These are phyloP conservation scores for Orthosia cruda DNA, from an alignment of 2,888 invertebrate species.

Conservation along the genomic window DNA sequence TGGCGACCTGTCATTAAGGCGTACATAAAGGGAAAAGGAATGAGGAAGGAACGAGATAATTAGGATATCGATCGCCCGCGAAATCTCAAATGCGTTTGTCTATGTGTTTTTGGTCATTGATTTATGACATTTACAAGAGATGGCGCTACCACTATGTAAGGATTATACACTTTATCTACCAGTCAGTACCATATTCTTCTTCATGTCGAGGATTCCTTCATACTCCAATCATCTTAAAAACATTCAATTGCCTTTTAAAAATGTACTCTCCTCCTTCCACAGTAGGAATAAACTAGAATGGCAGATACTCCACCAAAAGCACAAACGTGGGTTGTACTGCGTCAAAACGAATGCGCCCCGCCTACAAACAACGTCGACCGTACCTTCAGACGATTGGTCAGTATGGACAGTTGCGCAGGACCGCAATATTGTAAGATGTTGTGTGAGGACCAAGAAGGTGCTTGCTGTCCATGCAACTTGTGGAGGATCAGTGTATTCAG, in stretches of 20 bases:
- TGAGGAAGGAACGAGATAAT: too few species aligned
- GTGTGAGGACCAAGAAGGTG: conserved; percentile 79
- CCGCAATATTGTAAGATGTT: conserved; percentile 90
- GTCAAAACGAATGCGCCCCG: conserved; percentile 89
- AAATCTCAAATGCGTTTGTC: too few species aligned
- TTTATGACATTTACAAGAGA: too few species aligned
- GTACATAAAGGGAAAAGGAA: too few species aligned
- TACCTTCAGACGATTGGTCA: conserved; percentile 69
- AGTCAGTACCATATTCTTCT: too few species aligned
- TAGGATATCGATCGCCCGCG: too few species aligned
- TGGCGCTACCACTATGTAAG: too few species aligned
- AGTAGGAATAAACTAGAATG: conserved; percentile 83
- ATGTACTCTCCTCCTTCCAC: conserved; percentile 53
- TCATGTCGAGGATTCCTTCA: too few species aligned
- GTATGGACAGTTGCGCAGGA: conserved; percentile 93
- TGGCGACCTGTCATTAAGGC: too few species aligned
- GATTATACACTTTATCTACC: too few species aligned
- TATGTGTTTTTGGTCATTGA: too few species aligned
- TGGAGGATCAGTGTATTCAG: conserved; percentile 93
- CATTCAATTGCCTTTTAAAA: neutral
- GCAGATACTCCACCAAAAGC: conserved; percentile 86
- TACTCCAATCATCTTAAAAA: neutral
- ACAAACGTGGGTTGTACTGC: conserved; percentile 92
- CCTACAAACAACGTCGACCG: conserved; percentile 66
- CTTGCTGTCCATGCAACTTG: conserved; percentile 90